Conservation (phyloP, 1,140 invertebrate species). For the Theocolax elegans region DNA sequence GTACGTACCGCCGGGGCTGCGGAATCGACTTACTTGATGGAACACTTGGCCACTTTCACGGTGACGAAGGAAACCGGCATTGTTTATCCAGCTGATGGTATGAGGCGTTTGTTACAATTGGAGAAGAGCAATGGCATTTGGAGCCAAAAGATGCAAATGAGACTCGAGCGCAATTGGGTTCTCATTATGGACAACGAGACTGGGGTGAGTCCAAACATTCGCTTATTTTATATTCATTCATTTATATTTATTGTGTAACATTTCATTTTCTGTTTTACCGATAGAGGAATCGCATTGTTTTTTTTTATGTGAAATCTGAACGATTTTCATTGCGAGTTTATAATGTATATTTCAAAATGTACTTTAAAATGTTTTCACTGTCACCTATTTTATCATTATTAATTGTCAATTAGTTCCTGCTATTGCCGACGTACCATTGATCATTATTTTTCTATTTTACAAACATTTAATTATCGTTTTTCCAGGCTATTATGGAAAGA, state of each 20-base stretch:
- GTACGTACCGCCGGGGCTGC: conserved; percentile 52
- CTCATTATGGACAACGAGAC: conserved; percentile 97
- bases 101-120: conserved; percentile 92
- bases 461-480: too few species aligned
- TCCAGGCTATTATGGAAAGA: conserved; percentile 92
- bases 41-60: conserved; percentile 98
- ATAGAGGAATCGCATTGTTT: too few species aligned
- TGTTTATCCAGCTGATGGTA: conserved; percentile 92
- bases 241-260: not conserved
- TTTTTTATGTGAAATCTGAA: too few species aligned
- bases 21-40: conserved; percentile 87
- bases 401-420: too few species aligned
- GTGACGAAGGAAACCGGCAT: conserved; percentile 89
- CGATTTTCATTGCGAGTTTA: too few species aligned
- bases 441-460: too few species aligned
- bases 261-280: conserved; percentile 6
- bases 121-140: conserved; percentile 98
- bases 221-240: too few species aligned
- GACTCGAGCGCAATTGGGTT: conserved; percentile 88
- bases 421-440: too few species aligned
- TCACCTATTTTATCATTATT: too few species aligned
- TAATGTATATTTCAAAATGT: too few species aligned
- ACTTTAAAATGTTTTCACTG: too few species aligned
- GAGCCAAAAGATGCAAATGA: conserved; percentile 97
- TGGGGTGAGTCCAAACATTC: conserved; percentile 76